Conservation (phyloP, 2,113 vertebrate genomes). For the Peucedramus taeniatus region DNA sequence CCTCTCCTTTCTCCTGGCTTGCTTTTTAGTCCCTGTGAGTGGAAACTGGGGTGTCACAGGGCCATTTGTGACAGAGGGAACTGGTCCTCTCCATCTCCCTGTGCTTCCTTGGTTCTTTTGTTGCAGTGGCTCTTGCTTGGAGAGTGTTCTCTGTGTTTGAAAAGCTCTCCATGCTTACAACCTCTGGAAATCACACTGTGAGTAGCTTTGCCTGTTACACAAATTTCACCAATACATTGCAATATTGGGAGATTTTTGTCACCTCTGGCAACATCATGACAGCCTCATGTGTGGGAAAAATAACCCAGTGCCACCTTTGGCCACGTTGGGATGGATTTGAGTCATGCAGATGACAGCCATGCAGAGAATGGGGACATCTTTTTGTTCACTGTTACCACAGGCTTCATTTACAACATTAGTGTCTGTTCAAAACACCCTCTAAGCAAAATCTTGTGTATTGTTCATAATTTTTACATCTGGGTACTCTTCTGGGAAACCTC, state of each 20-base stretch:
- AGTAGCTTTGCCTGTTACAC: not conserved
- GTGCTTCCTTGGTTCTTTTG: not conserved
- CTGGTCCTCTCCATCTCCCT: not conserved
- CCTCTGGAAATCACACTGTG: not conserved
- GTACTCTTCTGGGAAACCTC: not conserved
- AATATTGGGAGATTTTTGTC: not conserved
- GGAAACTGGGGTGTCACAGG: not conserved
- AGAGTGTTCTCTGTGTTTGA: not conserved
- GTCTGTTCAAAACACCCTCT: not conserved
- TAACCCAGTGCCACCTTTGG: not conserved
- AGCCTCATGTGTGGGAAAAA: not conserved
- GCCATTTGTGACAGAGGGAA: not conserved
- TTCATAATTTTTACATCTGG: not conserved
- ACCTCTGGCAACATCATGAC: not conserved
- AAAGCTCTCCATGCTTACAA: not conserved
- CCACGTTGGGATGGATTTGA: not conserved
- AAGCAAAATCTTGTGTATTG: not conserved
- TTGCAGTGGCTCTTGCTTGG: not conserved
- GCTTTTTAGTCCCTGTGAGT: not conserved
- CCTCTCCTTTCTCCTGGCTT: not conserved
- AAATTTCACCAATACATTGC: not conserved
- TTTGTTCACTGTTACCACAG: not conserved
- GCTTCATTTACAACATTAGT: not conserved
- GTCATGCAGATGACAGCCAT: not conserved
- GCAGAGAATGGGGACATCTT: not conserved